A percentile compares a stretch with the other conserved stretches of the same genome.
These are phyloP conservation scores for Aramus guarauna DNA, from an alignment of 2,113 vertebrate genomes.

Conservation along the genomic window DNA sequence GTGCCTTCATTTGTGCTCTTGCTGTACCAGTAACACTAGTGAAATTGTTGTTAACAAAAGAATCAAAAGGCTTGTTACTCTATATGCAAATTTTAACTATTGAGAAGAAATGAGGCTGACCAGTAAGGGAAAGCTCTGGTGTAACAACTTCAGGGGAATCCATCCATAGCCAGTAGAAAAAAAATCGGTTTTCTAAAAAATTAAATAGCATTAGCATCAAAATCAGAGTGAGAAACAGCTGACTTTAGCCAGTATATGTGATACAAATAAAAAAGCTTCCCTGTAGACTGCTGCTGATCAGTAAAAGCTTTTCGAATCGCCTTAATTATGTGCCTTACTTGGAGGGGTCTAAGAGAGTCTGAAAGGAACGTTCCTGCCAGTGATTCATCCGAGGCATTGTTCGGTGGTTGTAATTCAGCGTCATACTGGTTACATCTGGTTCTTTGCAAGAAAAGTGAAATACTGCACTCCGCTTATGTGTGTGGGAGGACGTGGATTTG, in stretches of 20 bases:
- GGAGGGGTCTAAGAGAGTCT: background rate
- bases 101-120: background rate
- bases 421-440: background rate
- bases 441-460: background rate
- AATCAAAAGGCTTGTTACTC: background rate
- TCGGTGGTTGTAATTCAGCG: background rate
- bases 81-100: background rate
- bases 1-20: background rate
- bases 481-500: background rate
- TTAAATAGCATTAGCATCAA: background rate
- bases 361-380: background rate
- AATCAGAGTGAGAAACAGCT: background rate
- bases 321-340: background rate
- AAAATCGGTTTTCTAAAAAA: background rate
- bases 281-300: background rate
- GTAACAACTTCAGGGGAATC: background rate
- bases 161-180: background rate
- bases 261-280: background rate
- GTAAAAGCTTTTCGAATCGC: background rate
- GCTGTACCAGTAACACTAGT: background rate
- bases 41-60: background rate
- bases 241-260: background rate
- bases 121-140: background rate
- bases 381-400: background rate
- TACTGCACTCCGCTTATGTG: background rate